Percentiles rank a stretch among this genome's conserved stretches.
These are phyloP conservation scores for Ceratoteleas bidentatus DNA, from an alignment of 1,140 invertebrate species.

Conservation along the genomic window DNA sequence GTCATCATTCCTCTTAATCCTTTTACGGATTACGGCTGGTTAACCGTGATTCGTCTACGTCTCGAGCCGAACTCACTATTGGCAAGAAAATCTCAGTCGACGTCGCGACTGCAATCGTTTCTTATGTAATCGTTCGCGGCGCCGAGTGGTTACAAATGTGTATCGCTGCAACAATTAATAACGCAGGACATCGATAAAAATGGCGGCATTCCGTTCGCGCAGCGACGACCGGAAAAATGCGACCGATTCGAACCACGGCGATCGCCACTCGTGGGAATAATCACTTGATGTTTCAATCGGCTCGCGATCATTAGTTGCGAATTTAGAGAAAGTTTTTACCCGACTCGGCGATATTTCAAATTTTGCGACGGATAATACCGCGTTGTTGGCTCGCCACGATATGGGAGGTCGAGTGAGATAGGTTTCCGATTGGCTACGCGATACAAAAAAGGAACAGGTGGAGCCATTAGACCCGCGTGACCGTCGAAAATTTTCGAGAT, in stretches of 20 bases:
- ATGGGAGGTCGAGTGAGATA: neutral
- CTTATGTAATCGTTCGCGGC: slow-evolving; percentile 41
- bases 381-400: neutral
- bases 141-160: slow-evolving; percentile 32
- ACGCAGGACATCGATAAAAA: slow-evolving; percentile 31
- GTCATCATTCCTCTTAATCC: slow-evolving; percentile 40
- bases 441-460: neutral
- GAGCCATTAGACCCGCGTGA: slow-evolving; percentile 6
- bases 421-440: slow-evolving; percentile 4
- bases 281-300: slow-evolving; percentile 21
- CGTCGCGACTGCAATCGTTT: slow-evolving; percentile 28
- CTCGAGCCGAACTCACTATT: slow-evolving; percentile 34
- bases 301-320: slow-evolving; percentile 7
- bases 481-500: slow-evolving; percentile 10
- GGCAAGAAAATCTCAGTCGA: slow-evolving; percentile 39
- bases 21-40: slow-evolving; percentile 39
- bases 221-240: slow-evolving; percentile 4
- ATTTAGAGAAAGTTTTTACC: slow-evolving; percentile 30
- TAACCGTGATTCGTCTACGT: slow-evolving; percentile 47
- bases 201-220: slow-evolving; percentile 11
- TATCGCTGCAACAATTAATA: slow-evolving; percentile 39
- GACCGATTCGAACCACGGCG: slow-evolving; percentile 23
- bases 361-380: slow-evolving; percentile 23
- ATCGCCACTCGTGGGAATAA: slow-evolving; percentile 15
- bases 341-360: slow-evolving; percentile 8